A percentile compares a stretch with the other conserved stretches of the same genome.
Evolutionary conservation across 2,888 invertebrate species (phyloP).

Genomic region (Lydus trimaculatus): DNA sequence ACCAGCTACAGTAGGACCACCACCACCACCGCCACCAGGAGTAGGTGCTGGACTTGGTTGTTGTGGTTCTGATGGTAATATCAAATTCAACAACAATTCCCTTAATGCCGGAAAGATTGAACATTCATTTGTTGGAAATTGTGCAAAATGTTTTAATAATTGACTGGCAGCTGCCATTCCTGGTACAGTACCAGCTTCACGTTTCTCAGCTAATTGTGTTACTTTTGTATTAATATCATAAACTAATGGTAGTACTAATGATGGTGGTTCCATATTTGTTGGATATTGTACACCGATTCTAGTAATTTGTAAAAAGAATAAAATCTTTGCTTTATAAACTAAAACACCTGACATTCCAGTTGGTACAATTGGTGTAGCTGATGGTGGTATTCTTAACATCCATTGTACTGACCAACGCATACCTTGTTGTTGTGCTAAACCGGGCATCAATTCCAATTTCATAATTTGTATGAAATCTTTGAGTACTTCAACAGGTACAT

Average conservation of each 20-base stretch:
- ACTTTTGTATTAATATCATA: slow-evolving; percentile 88
- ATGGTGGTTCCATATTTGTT: slow-evolving; percentile 70
- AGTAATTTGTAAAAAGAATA: slow-evolving; percentile 87
- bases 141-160: slow-evolving; percentile 75
- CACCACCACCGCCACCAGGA: slow-evolving; percentile 33
- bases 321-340: slow-evolving; percentile 84
- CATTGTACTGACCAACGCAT: slow-evolving; percentile 91
- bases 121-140: slow-evolving; percentile 80
- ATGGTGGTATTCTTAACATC: slow-evolving; percentile 92
- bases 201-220: slow-evolving; percentile 85
- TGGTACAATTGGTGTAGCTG: slow-evolving; percentile 86
- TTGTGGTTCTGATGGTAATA: slow-evolving; percentile 79
- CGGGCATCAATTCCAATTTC: slow-evolving; percentile 70
- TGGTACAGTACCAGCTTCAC: slow-evolving; percentile 70
- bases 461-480: slow-evolving; percentile 93
- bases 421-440: slow-evolving; percentile 67
- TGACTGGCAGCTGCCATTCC: slow-evolving; percentile 70
- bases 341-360: slow-evolving; percentile 88
- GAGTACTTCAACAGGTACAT: slow-evolving; percentile 84
- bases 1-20: slow-evolving; percentile 33
- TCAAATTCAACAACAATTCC: slow-evolving; percentile 85
- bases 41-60: slow-evolving; percentile 61
- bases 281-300: slow-evolving; percentile 69
- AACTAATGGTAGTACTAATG: slow-evolving; percentile 85
- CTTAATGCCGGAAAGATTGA: slow-evolving; percentile 91